Base-by-base conservation (phyloP, 2,113 vertebrate genomes). In the Phoenicopterus ruber region DNA sequence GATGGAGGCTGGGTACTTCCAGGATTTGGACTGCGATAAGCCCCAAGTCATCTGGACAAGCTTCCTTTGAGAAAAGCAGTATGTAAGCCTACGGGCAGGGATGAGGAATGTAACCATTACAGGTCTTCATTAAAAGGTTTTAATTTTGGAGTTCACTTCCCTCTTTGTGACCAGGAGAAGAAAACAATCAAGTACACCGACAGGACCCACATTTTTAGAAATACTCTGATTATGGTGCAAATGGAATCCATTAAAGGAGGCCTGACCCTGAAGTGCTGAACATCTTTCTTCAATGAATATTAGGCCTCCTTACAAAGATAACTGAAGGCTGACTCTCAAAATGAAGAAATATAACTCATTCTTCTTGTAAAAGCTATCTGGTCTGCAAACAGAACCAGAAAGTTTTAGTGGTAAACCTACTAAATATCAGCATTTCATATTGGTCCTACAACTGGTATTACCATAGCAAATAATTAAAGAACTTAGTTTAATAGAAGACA, bases 31-130 rank as follows among this genome's bases (percentile, higher is more conserved):
- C 32, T 38, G 8, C 42, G 54, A 31, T 47, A 88, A 80, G 24
- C 7, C 40, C 31, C 17, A 20, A 18, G 36, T 34, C 3, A 4
- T 14, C 40, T 32, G 49, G 49, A 72, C 40, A 36, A 81, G 38
- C 14, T 77, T 62, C 20, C 31, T 17, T 69, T 74, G 34, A 66
- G 36, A 57, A 93, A 81, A 77, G 31, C 63, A 70, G 36, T 14
- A 59, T 0, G 0, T 19, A 62, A 70, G 21, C 40, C 46, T 84
- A 57, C 1, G 8, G 46, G 8, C 11, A n/a, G 25, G n/a, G 59
- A 66, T 67, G n/a, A 85, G 74, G 69, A 67, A 42, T 26, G 15
- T 34, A 72, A 67, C 31, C 3, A 2, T 28, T 58, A 50, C 26
- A 67, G 29, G 63, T 34, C 13, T 38, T 79, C 62, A n/a, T n/a